A percentile compares a stretch with the other conserved stretches of the same genome.
These are phyloP conservation scores for Ictidomys tridecemlineatus DNA, from an alignment of 2,113 vertebrate genomes.

Conservation along the genomic window DNA sequence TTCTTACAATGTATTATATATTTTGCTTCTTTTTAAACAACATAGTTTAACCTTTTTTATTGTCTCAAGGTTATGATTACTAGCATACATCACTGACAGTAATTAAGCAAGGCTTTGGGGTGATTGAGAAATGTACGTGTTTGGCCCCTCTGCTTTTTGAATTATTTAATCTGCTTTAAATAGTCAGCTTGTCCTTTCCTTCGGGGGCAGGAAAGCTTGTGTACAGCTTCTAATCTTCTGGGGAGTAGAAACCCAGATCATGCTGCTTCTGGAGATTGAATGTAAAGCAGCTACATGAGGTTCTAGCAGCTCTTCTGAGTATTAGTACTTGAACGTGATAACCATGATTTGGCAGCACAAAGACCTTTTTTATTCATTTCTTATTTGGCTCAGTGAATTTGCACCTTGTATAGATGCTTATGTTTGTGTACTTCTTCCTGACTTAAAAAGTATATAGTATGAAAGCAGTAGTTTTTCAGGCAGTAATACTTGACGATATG, in stretches of 20 bases:
- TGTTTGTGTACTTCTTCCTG: conserved; percentile 40
- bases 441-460: neutral
- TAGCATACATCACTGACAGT: neutral
- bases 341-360: neutral
- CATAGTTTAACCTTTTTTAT: neutral
- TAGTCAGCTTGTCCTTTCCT: neutral
- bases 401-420: neutral
- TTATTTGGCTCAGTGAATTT: conserved; percentile 17
- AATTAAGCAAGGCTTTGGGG: neutral
- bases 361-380: conserved; percentile 10
- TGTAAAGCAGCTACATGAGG: neutral
- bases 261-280: neutral
- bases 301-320: neutral
- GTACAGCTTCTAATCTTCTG: conserved; percentile 45
- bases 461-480: conserved; percentile 2
- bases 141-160: neutral
- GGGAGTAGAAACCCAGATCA: neutral
- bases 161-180: conserved; percentile 38
- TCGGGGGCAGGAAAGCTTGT: neutral
- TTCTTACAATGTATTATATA: neutral
- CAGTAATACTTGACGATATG: neutral
- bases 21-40: conserved; percentile 30
- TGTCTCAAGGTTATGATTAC: neutral
- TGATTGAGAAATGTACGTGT: neutral
- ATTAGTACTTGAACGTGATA: neutral